These are phyloP conservation scores for Neuroterus valhalla DNA, from an alignment of 1,140 invertebrate genomes.

Conservation along the genomic window DNA sequence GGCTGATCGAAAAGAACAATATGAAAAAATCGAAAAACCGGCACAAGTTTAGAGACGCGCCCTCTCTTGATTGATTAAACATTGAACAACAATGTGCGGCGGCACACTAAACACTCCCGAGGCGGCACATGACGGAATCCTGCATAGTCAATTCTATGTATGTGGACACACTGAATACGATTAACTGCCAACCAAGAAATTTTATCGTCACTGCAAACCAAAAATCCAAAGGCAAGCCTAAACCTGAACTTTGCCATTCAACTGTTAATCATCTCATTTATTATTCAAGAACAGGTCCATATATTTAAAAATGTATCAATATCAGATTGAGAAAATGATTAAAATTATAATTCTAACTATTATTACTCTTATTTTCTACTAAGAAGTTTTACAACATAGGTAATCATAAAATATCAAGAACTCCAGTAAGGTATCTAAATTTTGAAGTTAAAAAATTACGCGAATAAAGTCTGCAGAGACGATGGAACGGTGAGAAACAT, in stretches of 20 bases:
- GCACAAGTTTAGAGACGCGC: constrained; percentile 1
- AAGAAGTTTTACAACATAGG: too few relatives aligned
- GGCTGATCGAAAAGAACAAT: not conserved
- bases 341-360: too few relatives aligned
- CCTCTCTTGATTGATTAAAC: constrained; percentile 8
- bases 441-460: too few relatives aligned
- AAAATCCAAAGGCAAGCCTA: not conserved
- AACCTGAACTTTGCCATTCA: too few relatives aligned
- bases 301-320: too few relatives aligned
- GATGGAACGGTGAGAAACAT: constrained; percentile 30
- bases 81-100: constrained; percentile 18
- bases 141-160: not conserved
- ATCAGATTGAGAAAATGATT: too few relatives aligned
- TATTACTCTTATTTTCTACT: too few relatives aligned
- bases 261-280: too few relatives aligned
- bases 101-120: constrained; percentile 25
- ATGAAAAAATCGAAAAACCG: constrained; percentile 1
- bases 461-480: not conserved
- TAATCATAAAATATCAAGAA: too few relatives aligned
- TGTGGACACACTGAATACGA: constrained; percentile 13
- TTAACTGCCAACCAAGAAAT: not conserved
- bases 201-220: not conserved
- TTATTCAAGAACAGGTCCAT: too few relatives aligned
- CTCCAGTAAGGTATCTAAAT: too few relatives aligned
- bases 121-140: constrained; percentile 19